Percentiles rank a stretch among this genome's conserved stretches.
Conservation (phyloP, 2,888 invertebrate species). For the Eupelmus urozonus region DNA sequence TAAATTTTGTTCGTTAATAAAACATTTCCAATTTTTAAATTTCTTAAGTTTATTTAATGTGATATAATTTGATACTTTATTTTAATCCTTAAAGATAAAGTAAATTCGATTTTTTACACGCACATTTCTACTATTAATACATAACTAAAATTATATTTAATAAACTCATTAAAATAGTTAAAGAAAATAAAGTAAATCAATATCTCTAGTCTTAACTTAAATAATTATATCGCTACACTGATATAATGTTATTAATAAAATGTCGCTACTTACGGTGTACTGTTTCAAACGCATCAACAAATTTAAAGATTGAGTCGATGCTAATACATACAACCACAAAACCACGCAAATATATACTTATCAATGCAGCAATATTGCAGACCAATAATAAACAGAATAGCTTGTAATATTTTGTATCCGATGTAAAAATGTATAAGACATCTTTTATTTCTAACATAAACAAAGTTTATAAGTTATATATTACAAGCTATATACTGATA, state of each 20-base stretch:
- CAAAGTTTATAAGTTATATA: no score
- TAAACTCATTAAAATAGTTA: slow-evolving; percentile 5
- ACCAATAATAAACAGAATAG: slow-evolving; percentile 19
- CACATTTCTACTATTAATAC: slow-evolving; percentile 28
- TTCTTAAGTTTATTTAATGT: no score
- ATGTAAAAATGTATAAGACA: no score
- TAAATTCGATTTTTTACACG: no score
- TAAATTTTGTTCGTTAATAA: neutral
- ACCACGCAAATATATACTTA: slow-evolving; percentile 9
- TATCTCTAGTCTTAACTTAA: slow-evolving; percentile 15
- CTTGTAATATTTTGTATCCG: neutral
- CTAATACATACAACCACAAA: neutral
- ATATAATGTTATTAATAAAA: slow-evolving; percentile 1
- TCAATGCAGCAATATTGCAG: slow-evolving; percentile 25
- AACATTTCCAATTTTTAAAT: neutral
- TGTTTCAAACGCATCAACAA: slow-evolving; percentile 7
- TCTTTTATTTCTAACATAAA: no score
- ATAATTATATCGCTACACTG: slow-evolving; percentile 4
- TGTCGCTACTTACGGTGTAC: slow-evolving; percentile 8
- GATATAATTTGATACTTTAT: neutral
- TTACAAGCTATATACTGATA: no score
- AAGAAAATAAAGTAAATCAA: neutral
- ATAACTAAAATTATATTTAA: slow-evolving; percentile 13
- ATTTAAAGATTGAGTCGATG: neutral
- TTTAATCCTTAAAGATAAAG: neutral